Evolutionary conservation across 2,113 vertebrate genomes (phyloP), one percentile per base, ranked within the genome.

Genomic region (Siniperca knerii): DNA sequence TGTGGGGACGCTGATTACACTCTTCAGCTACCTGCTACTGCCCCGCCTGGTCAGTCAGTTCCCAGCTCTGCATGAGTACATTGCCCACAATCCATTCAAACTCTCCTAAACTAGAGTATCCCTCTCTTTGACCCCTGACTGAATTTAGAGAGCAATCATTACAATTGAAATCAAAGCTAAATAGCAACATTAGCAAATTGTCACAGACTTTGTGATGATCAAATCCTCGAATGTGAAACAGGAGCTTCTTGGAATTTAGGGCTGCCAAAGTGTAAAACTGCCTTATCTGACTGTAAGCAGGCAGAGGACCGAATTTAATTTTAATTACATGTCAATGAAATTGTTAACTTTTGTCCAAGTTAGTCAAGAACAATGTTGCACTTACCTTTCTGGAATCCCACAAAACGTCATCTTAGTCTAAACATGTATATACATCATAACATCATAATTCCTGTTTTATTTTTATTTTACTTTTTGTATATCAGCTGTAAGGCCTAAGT

Each of bases 21-120:
- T 97, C 11, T 4, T 94, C 58, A 96, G 97, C 68, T 98, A 98
- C 91, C 82, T 97, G 90, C 62, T 96, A 72, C 95, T 98, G 75
- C 89, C 94, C 9, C 95, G 92, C 23, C 93, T 97, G 95, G 97
- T 97, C 35, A 87, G 95, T 93, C 2, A 5, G 13, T 40, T 2
- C n/a, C n/a, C n/a, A n/a, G n/a, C 0, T 8, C 78, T 25, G n/a
- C 68, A 42, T 1, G 16, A 66, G 82, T 84, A 21, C 75, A 37
- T 54, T 71, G 84, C 72, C 81, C 76, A 82, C 33, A 85, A 73
- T 84, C 5, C 58, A 8, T 33, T 65, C n/a, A 25, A 20, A 9
- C 15, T 44, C 42, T 20, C 42, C 29, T 33, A 35, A 50, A 0
- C 44, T 66, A 5, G 4, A 48, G 29, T 62, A 9, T 16, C 75